Percentiles rank a stretch among this genome's conserved stretches.
These are phyloP conservation scores for Streptopelia turtur DNA, from an alignment of 2,797 vertebrate genomes.

Conservation along the genomic window DNA sequence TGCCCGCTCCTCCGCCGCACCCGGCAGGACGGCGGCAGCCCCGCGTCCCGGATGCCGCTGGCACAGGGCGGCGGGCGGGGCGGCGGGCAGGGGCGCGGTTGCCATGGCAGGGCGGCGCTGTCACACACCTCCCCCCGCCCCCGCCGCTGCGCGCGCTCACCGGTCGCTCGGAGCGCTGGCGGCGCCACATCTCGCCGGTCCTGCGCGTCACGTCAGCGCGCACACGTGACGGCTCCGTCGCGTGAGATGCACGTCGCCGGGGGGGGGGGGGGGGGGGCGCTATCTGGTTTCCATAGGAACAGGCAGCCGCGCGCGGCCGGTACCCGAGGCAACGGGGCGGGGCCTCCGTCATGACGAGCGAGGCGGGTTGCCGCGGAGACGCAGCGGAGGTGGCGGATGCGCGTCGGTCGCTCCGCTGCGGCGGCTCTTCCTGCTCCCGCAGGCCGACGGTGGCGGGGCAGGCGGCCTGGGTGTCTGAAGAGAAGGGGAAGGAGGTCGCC, in stretches of 20 bases:
- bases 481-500: neutral
- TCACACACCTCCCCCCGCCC: neutral
- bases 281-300: constrained; percentile 31
- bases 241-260: neutral
- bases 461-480: too few relatives aligned
- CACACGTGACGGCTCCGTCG: neutral
- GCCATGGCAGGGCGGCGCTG: neutral
- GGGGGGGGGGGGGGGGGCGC: neutral
- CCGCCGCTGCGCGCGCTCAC: neutral
- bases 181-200: constrained; percentile 12
- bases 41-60: neutral
- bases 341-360: neutral
- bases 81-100: neutral
- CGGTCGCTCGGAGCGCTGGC: neutral
- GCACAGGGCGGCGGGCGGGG: neutral
- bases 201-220: constrained; percentile 11
- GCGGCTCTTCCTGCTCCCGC: neutral
- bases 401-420: too few relatives aligned
- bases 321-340: neutral
- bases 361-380: neutral
- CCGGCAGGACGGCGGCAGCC: neutral
- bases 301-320: neutral
- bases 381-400: neutral
- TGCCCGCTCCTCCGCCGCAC: neutral
- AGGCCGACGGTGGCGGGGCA: neutral